Base-by-base conservation (phyloP, 2,888 invertebrate genomes). In the Drosophila vallismaia region DNA sequence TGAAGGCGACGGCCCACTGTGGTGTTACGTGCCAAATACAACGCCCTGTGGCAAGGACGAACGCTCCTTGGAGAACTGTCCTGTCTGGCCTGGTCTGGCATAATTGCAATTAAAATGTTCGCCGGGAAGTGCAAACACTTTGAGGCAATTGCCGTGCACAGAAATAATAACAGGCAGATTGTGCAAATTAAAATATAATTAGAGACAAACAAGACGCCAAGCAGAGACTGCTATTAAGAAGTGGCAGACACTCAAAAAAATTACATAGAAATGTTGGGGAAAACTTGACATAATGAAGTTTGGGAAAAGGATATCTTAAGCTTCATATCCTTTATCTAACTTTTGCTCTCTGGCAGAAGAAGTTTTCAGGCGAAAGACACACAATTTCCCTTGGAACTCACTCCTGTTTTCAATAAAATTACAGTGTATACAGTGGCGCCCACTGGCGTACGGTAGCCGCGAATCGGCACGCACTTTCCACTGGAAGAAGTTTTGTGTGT, bases 131-230 rank as follows among this genome's bases (percentile, higher is more conserved):
- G 86, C 88, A 83, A 83, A 83, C 88, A 83, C 88, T 82, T 73
- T 74, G 68, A 64, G 71, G 55, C 76, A 67, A 54, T 53, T 60
- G 52, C 63, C 26, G 59, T 40, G 53, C 48, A 55, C 40, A 67
- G 52, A 40, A 54, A 60, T 58, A 72, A 54, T 51, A 51, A 56
- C 60, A 45, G 60, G 52, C 68, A 66, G 60, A 71, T 71, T 76
- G 76, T 59, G 75, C 79, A 86, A 88, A 86, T 88, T 81, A 84
- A 88, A 86, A 85, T 83, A 86, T 88, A 88, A 88, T 87, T 88
- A 88, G 79, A 89, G 88, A 84, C 75, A 88, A 89, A 89, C 88
- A 86, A 78, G 70, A 38, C 59, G 56, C 55, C 50, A 63, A 63
- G 64, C 24, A 46, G 51, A 28, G 59, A 9, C 10, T 40, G 46